Evolutionary conservation across 2,797 vertebrate genomes (phyloP), one percentile per base, ranked within the genome.

Genomic region (Leuciscus waleckii): DNA sequence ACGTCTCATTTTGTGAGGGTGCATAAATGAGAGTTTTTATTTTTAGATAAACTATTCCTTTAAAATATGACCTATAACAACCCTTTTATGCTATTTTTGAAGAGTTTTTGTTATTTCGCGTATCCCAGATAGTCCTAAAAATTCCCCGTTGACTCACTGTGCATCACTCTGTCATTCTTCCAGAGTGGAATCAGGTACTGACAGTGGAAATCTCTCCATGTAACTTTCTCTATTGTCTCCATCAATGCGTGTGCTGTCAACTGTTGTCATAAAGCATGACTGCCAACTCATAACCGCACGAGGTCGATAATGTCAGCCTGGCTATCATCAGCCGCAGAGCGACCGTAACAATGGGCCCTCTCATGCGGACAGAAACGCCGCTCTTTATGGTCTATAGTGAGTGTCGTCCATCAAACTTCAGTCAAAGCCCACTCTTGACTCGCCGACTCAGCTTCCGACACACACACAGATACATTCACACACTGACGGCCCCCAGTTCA

Each of bases 251-350:
- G 83, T 5, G 88, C 88, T 89, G 87, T 89, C 86, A 81, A 70
- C 74, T 81, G 88, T 86, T 89, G 90, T 88, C 69, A 17, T 86
- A 83, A 86, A 86, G 87, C 84, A 79, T 87, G 89, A 89, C 86
- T 85, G 88, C 86, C 87, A 49, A 65, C 87, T 85, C 81, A 82
- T 86, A 75, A 90, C 89, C 84, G 81, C 85, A 89, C 75, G 75
- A 89, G 90, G 88, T 88, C 89, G 37, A 83, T 89, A 85, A 89
- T 89, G 90, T 88, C 87, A 87, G 87, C 86, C 86, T 88, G 87
- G 86, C 77, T 82, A 87, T 88, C 88, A 88, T 88, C 90, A 90
- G 89, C 90, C 84, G 39, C 87, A 87, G 58, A 63, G 43, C 61
- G 54, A 69, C 49, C 29, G 43, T 21, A 85, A 90, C 90, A 90